These are phyloP conservation scores for Sceloporus tristichus DNA, from an alignment of 2,113 vertebrate species.

Conservation along the genomic window DNA sequence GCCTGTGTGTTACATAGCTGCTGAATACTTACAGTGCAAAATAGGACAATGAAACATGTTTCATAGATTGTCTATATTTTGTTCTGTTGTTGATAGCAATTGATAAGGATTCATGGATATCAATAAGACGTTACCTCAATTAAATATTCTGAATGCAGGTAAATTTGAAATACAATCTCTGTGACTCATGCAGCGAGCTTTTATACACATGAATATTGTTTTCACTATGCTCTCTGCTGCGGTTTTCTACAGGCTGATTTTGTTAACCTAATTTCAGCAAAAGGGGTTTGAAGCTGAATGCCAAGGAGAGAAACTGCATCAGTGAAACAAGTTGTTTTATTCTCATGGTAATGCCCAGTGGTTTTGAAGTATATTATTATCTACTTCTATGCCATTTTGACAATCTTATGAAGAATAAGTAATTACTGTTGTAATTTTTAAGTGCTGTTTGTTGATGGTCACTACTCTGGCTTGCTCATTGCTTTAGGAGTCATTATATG, in stretches of 20 bases:
- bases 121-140: conserved; percentile 62
- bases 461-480: not conserved
- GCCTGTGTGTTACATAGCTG: not conserved
- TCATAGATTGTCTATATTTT: not conserved
- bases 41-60: not conserved
- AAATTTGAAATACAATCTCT: conserved; percentile 49
- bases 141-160: conserved; percentile 63
- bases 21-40: not conserved
- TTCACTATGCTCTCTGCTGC: conserved; percentile 27
- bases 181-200: not conserved
- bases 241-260: conserved; percentile 48
- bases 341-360: not conserved
- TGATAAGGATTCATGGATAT: conserved; percentile 60
- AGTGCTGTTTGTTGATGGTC: not conserved
- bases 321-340: not conserved
- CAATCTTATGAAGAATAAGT: not conserved
- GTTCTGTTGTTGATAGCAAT: conserved; percentile 13
- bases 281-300: conserved; percentile 43
- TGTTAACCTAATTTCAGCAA: conserved; percentile 42
- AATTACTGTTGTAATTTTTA: not conserved
- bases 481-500: not conserved
- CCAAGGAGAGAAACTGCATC: conserved; percentile 10
- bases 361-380: not conserved
- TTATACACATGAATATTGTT: conserved; percentile 46
- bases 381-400: not conserved